Evolutionary conservation across 1,140 invertebrate genomes (phyloP), one percentile per base, ranked within the genome.

Genomic region (Drosophila baimaii): DNA sequence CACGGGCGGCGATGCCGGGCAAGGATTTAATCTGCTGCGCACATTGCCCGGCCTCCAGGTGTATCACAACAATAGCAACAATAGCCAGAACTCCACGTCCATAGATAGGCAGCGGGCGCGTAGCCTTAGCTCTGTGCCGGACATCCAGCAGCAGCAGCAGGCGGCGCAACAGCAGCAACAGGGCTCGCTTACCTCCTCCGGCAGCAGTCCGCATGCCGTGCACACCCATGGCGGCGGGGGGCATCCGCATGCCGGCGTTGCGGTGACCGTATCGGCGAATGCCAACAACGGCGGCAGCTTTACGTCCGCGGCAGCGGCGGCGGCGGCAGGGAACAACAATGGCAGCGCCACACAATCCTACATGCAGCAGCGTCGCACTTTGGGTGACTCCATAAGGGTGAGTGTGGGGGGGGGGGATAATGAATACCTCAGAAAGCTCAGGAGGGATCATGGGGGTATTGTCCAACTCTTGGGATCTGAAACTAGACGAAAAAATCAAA

Each of bases 81-180:
- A 10, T 5, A 54, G 31, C 39, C 81, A 82, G 13, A 84, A 86
- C 59, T 89, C 81, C 27, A 82, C 83, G 10, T 78, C 90, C 51
- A 83, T 90, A 78, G 96, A 96, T 80, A 93, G 96, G 81, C 96
- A 97, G 91, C 93, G 96, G 66, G 96, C 96, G 17, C 93, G 96
- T 66, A 97, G 96, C 19, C 92, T 97, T 64, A 97, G 96, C 51
- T 97, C 96, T 68, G 96, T 97, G 66, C 96, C 96, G 3, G 96
- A 97, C 90, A 93, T 96, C 43, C 94, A 95, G 68, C 93, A 94
- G 25, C 81, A 83, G 15, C 78, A 80, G 51, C 81, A 76, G 61
- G 55, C 61, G 8, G 54, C 55, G 13, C 73, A 88, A 37, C 80
- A 86, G 27, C 78, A 82, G 64, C 72, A 83, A 25, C 77, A 81